These are phyloP conservation scores for Ceuthmochares aereus DNA, from an alignment of 2,113 vertebrate genomes.

Conservation along the genomic window DNA sequence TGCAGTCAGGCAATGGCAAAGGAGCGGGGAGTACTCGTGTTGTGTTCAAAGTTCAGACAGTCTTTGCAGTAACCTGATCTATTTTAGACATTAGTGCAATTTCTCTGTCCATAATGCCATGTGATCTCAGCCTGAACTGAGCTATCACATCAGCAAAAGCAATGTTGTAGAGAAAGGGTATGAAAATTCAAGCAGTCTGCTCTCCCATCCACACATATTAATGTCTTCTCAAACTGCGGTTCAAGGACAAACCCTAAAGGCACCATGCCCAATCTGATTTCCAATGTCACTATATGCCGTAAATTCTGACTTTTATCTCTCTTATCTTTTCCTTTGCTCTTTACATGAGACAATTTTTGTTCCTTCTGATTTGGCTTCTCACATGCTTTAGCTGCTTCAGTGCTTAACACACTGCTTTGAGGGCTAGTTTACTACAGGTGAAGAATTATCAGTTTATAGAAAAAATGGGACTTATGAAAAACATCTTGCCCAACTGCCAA, in stretches of 20 bases:
- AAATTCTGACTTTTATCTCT: not conserved
- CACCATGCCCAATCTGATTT: not conserved
- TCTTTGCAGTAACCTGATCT: not conserved
- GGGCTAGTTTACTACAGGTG: not conserved
- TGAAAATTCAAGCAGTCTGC: not conserved
- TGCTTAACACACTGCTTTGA: not conserved
- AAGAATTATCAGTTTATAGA: not conserved
- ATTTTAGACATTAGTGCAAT: not conserved
- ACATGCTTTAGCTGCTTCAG: not conserved
- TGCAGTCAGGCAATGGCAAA: not conserved
- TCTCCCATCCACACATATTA: not conserved
- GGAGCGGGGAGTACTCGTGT: not conserved
- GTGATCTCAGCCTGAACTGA: not conserved
- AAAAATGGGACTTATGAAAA: not conserved
- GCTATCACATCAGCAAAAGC: not conserved
- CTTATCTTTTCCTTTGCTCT: not conserved
- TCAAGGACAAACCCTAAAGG: not conserved
- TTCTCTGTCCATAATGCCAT: not conserved
- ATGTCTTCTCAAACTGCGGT: not conserved
- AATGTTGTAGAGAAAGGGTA: not conserved
- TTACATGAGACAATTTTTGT: not conserved
- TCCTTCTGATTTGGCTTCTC: not conserved
- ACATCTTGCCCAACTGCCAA: not conserved
- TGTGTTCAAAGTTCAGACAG: not conserved
- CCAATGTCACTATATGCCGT: not conserved